Conservation (phyloP, 2,888 invertebrate genomes). For the Andrena bucephala region DNA sequence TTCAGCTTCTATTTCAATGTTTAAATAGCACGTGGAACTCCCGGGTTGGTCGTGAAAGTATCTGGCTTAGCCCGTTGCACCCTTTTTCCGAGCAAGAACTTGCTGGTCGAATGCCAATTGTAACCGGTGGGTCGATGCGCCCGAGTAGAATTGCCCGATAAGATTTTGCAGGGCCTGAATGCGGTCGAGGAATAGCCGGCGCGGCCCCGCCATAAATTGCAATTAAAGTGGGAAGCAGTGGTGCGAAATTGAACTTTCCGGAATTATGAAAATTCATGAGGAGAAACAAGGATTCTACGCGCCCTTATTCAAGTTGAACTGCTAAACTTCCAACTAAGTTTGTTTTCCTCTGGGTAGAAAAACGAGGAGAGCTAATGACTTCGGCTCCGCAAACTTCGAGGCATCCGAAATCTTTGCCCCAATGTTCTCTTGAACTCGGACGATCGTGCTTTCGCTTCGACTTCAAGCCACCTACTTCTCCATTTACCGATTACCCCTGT, state of each 20-base stretch:
- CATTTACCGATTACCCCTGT: neutral
- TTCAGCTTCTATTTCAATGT: conserved; percentile 19
- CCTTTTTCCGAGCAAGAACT: conserved; percentile 11
- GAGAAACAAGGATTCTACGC: neutral
- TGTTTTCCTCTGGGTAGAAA: neutral
- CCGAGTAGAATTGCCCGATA: conserved; percentile 28
- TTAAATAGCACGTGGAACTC: conserved; percentile 5
- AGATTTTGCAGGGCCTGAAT: conserved; percentile 29
- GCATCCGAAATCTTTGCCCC: too few relatives aligned
- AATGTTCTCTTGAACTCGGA: neutral
- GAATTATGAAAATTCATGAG: neutral
- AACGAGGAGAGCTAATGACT: neutral
- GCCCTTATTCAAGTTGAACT: neutral
- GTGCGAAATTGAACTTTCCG: neutral
- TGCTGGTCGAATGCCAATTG: conserved; percentile 52
- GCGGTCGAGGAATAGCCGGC: conserved; percentile 13
- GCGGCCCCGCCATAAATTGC: conserved; percentile 13
- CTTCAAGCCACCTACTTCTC: neutral
- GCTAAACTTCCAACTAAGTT: neutral
- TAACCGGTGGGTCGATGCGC: conserved; percentile 49
- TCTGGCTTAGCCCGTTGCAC: conserved; percentile 23
- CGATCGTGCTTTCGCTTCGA: neutral
- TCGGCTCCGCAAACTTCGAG: neutral
- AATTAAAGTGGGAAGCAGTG: neutral
- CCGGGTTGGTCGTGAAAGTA: neutral